Percentiles rank a stretch among this genome's conserved stretches.
Evolutionary conservation across 2,113 vertebrate species (phyloP).

Genomic region (Eretmochelys imbricata): DNA sequence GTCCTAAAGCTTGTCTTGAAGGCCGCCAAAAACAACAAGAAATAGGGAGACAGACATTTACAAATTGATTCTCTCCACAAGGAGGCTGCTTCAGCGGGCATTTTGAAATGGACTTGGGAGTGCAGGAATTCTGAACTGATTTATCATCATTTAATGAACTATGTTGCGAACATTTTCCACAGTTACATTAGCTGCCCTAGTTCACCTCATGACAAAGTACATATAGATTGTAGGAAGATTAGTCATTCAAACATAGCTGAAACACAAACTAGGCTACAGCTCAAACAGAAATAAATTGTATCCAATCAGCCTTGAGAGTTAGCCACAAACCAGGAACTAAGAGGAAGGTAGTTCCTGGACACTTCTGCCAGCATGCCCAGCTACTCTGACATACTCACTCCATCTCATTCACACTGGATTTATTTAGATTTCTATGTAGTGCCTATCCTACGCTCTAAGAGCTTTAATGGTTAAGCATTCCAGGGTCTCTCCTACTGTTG

Average conservation of each 20-base stretch:
- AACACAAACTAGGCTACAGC: conserved; percentile 18
- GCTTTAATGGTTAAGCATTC: conserved; percentile 10
- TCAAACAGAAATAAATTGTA: conserved; percentile 23
- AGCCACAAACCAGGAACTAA: conserved; percentile 63
- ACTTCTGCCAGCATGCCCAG: conserved; percentile 26
- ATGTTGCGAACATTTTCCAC: conserved; percentile 8
- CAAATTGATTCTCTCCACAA: neutral
- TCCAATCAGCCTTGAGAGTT: conserved; percentile 59
- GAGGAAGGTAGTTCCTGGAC: conserved; percentile 61
- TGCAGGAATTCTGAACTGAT: conserved; percentile 28
- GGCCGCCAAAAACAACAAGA: neutral
- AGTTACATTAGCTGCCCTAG: conserved; percentile 45
- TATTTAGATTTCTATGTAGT: neutral
- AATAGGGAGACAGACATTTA: neutral
- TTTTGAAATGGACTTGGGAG: conserved; percentile 9
- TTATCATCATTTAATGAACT: conserved; percentile 11
- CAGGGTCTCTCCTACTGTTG: neutral
- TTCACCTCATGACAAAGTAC: conserved; percentile 56
- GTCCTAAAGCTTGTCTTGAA: conserved; percentile 13
- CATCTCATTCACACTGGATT: neutral
- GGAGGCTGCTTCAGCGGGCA: neutral
- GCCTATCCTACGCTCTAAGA: neutral
- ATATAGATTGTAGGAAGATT: conserved; percentile 56
- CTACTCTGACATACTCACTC: neutral
- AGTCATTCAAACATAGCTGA: conserved; percentile 47